Conservation (phyloP, 1,140 invertebrate species). For the Hyphantria cunea region DNA sequence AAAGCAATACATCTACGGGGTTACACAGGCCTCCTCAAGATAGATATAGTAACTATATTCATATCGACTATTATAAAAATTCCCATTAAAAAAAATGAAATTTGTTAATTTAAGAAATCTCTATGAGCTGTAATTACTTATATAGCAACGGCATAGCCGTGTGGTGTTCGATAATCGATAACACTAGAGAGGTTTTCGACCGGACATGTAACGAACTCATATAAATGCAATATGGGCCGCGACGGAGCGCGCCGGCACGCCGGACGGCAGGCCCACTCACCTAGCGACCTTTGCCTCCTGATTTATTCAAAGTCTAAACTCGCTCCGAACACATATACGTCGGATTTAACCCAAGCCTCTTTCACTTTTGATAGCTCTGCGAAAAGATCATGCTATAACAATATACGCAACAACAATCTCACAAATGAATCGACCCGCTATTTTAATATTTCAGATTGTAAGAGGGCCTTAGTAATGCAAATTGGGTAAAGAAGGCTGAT, state of each 20-base stretch:
- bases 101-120: constrained; percentile 32
- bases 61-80: no score
- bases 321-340: constrained; percentile 27
- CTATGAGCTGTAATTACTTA: constrained; percentile 35
- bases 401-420: constrained; percentile 9
- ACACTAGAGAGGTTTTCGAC: constrained; percentile 29
- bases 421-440: constrained; percentile 13
- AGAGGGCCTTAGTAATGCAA: no score
- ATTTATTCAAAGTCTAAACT: constrained; percentile 48
- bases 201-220: constrained; percentile 42
- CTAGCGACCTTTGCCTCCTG: constrained; percentile 40
- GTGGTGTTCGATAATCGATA: constrained; percentile 38
- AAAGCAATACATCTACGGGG: no score
- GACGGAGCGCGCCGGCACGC: constrained; percentile 21
- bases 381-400: constrained; percentile 1
- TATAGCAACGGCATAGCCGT: constrained; percentile 12
- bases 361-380: constrained; percentile 31
- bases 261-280: constrained; percentile 31
- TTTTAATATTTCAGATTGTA: constrained; percentile 3
- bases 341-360: constrained; percentile 34
- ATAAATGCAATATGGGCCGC: constrained; percentile 42
- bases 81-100: no score
- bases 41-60: no score
- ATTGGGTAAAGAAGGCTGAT: no score
- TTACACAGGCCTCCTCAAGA: no score